Conservation (phyloP, 2,888 invertebrate genomes). For the Lobophora halterata region DNA sequence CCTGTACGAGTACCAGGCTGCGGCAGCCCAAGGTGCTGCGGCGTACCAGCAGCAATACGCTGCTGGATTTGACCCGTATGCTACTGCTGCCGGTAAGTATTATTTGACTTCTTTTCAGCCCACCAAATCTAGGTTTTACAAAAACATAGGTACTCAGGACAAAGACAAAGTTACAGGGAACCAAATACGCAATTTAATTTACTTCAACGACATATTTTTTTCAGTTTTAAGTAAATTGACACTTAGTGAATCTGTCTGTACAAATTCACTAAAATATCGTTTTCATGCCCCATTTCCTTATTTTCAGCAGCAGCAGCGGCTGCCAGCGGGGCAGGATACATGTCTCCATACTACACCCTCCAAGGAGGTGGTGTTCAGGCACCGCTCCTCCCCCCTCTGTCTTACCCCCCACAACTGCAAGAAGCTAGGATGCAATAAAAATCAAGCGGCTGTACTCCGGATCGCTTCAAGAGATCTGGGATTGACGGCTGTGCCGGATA, state of each 20-base stretch:
- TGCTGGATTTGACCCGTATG: slow-evolving; percentile 88
- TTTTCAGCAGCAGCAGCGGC: slow-evolving; percentile 70
- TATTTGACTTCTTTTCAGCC: not conserved
- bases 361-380: slow-evolving; percentile 82
- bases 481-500: slow-evolving; percentile 1
- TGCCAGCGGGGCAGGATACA: slow-evolving; percentile 84
- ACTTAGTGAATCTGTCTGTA: too few species aligned
- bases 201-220: too few species aligned
- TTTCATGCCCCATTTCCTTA: slow-evolving; percentile 3
- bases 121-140: too few species aligned
- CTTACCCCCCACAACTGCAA: slow-evolving; percentile 85
- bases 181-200: too few species aligned
- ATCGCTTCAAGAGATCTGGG: slow-evolving; percentile 13
- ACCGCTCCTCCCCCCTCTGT: slow-evolving; percentile 84
- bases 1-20: slow-evolving; percentile 90
- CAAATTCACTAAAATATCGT: too few species aligned
- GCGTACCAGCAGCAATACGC: slow-evolving; percentile 88
- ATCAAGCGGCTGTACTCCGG: slow-evolving; percentile 18
- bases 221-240: too few species aligned
- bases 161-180: too few species aligned
- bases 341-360: slow-evolving; percentile 87
- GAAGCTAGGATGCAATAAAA: slow-evolving; percentile 88
- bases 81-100: slow-evolving; percentile 84
- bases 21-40: slow-evolving; percentile 86
- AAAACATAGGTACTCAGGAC: too few species aligned